Conservation (phyloP, 2,888 invertebrate species). For the Limnephilus rhombicus region DNA sequence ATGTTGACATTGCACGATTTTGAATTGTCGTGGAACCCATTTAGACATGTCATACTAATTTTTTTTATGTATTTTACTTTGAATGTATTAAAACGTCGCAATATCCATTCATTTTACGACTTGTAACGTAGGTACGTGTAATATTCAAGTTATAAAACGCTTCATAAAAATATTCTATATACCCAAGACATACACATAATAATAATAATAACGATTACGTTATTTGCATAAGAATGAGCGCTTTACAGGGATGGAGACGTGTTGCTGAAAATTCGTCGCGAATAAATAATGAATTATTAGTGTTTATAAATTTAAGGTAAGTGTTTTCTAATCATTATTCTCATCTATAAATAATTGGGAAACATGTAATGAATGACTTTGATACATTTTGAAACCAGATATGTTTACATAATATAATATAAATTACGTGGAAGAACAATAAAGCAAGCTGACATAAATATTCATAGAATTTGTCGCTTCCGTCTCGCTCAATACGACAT, state of each 20-base stretch:
- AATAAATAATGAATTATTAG: background rate
- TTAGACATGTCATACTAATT: no score
- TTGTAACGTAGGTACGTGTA: background rate
- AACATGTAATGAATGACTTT: conserved; percentile 13
- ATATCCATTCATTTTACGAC: background rate
- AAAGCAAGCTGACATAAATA: conserved; percentile 38
- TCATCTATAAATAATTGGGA: conserved; percentile 11
- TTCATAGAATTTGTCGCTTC: conserved; percentile 44
- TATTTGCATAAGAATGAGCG: background rate
- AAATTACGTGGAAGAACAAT: conserved; percentile 36
- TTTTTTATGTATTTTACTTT: background rate
- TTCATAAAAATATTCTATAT: background rate
- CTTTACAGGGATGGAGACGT: background rate
- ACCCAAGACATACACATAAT: background rate
- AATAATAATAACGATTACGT: background rate
- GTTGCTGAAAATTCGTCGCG: background rate
- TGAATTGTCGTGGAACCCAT: background rate
- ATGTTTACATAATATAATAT: conserved; percentile 38
- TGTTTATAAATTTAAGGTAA: background rate
- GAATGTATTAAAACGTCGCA: background rate
- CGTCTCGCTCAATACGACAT: conserved; percentile 21
- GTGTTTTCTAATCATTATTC: background rate
- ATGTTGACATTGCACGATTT: no score
- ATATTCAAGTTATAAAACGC: background rate
- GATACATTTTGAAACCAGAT: conserved; percentile 18